Evolutionary conservation across 2,888 invertebrate species (phyloP).

Genomic region (Tryphoninae sp.): DNA sequence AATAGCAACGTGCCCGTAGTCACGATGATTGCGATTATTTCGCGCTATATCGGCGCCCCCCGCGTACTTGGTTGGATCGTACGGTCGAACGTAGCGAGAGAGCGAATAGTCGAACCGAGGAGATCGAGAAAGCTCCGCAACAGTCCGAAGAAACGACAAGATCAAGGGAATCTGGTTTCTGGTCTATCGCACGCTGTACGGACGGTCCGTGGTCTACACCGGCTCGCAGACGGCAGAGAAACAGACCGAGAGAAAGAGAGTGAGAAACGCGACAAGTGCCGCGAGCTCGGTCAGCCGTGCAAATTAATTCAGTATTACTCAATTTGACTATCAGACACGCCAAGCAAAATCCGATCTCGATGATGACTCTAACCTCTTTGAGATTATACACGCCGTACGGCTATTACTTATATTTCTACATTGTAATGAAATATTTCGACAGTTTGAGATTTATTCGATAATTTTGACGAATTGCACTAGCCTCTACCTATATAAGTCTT

Average conservation of each 20-base stretch:
- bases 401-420: neutral
- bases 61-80: too few species aligned
- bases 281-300: slow-evolving; percentile 57
- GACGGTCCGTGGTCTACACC: slow-evolving; percentile 27
- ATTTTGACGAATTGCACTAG: neutral
- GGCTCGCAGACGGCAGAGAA: slow-evolving; percentile 23
- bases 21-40: slow-evolving; percentile 51
- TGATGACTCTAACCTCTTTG: slow-evolving; percentile 38
- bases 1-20: slow-evolving; percentile 35
- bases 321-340: slow-evolving; percentile 52
- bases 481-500: too few species aligned
- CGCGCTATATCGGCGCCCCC: slow-evolving; percentile 6
- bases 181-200: slow-evolving; percentile 46
- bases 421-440: slow-evolving; percentile 5
- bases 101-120: slow-evolving; percentile 32
- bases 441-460: neutral
- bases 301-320: slow-evolving; percentile 63
- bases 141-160: slow-evolving; percentile 68
- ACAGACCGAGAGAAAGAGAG: neutral
- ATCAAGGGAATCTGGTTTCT: slow-evolving; percentile 77
- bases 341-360: slow-evolving; percentile 29
- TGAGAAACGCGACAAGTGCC: slow-evolving; percentile 58
- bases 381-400: neutral
- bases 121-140: slow-evolving; percentile 36
- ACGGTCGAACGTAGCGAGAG: neutral